Evolutionary conservation across 1,140 invertebrate species (phyloP), one percentile per base, ranked within the genome.

Genomic region (Zaprionus gabonicus): DNA sequence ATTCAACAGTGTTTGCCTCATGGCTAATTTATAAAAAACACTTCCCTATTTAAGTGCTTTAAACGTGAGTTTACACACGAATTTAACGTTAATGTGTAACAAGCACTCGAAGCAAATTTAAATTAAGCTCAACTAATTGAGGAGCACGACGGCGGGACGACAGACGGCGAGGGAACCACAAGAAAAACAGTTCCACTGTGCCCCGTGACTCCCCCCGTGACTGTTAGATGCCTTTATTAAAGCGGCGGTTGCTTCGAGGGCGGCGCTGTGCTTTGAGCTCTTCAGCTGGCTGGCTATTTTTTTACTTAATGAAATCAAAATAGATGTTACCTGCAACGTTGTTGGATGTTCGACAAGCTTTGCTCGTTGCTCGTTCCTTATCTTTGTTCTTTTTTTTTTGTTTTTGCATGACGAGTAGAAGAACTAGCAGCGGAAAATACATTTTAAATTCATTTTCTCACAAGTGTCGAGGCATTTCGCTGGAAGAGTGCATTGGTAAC

Each of bases 291-390:
- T 70, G 82, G 82, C 67, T 90, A 90, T 90, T 90, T 90, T 90
- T 86, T 72, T 82, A 86, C 66, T 62, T 86, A 91, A 91, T 91
- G 86, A 91, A 91, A 91, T 91, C 81, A 91, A 91, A 91, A 90
- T 90, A 91, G 73, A 85, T 82, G 76, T 70, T 77, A 66, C 76
- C 73, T 65, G 67, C 51, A 76, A 38, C 78, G 46, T 73, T 71
- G 17, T 38, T 53, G 59, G 65, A 74, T 69, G 53, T 38, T 53
- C 36, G 41, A 9, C 41, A 46, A 46, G 41, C n/a, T n/a, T 17
- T 46, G 41, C 41, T 46, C 6, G 41, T 3, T 17, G 2, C 9
- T 3, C 9, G 7, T 17, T 41, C 13, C 5, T 41, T 41, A n/a
- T 15, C 13, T 15, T 15, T 41, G 5, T 41, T 17, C 41, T 17